Percentiles rank a stretch among this genome's conserved stretches.
phyloP scores from a whole-genome alignment of 1,140 invertebrate species.

The Microplitis demolitor region DNA sequence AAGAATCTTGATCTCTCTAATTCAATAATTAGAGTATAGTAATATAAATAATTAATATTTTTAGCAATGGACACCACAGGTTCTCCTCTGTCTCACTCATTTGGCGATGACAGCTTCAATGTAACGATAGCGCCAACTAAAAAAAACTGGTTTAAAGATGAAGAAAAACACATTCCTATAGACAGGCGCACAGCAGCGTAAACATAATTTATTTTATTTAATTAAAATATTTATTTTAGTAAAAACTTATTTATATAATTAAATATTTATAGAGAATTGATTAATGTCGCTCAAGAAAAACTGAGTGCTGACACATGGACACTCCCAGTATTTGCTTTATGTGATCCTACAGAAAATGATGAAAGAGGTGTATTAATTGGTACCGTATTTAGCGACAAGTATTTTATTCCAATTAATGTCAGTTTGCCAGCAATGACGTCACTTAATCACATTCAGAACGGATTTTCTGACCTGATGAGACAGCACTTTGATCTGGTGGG shows the following conservation, averaged over 20 bases:
- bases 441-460: not conserved
- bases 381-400: slow-evolving; percentile 19
- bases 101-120: slow-evolving; percentile 36
- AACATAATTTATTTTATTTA: not conserved
- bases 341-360: slow-evolving; percentile 37
- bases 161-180: slow-evolving; percentile 41
- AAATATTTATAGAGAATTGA: slow-evolving; percentile 27
- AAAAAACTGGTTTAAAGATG: slow-evolving; percentile 41
- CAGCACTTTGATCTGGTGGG: not conserved
- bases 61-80: slow-evolving; percentile 41
- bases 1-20: not conserved
- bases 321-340: slow-evolving; percentile 44
- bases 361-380: slow-evolving; percentile 39
- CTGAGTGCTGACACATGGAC: slow-evolving; percentile 19
- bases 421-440: not conserved
- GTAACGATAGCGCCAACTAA: slow-evolving; percentile 29
- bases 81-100: slow-evolving; percentile 43
- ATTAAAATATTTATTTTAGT: not conserved
- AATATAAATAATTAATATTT: slow-evolving; percentile 17
- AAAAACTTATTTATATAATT: not conserved
- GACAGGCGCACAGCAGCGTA: slow-evolving; percentile 38
- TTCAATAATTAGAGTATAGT: not conserved
- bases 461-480: not conserved
- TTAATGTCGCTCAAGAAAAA: slow-evolving; percentile 31
- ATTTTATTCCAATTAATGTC: not conserved